A percentile compares a stretch with the other conserved stretches of the same genome.
Evolutionary conservation across 2,888 invertebrate species (phyloP).

Genomic region (Cheilosia vulpina): DNA sequence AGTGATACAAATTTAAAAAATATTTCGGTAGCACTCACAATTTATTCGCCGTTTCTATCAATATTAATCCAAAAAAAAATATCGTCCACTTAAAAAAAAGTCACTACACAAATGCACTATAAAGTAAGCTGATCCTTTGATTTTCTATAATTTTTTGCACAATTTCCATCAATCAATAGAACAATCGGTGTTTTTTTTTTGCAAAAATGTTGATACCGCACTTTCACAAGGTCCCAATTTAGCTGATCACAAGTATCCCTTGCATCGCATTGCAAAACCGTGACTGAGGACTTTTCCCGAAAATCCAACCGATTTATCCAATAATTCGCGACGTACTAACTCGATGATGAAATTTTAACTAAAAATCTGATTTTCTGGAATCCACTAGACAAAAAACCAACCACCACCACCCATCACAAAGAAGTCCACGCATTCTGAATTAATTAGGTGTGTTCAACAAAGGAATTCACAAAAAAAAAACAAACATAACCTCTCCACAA

Average conservation of each 20-base stretch:
- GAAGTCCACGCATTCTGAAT: slow-evolving; percentile 79
- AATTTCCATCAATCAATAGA: background rate
- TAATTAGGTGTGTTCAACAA: slow-evolving; percentile 80
- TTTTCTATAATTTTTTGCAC: background rate
- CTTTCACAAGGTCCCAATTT: slow-evolving; percentile 19
- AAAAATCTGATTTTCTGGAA: slow-evolving; percentile 58
- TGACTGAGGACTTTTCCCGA: slow-evolving; percentile 64
- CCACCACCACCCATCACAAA: slow-evolving; percentile 48
- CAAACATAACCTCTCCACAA: background rate
- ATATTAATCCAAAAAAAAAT: slow-evolving; percentile 28
- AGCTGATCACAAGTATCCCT: slow-evolving; percentile 47
- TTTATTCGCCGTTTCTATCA: background rate
- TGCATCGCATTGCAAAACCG: slow-evolving; percentile 39
- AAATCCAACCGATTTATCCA: slow-evolving; percentile 75
- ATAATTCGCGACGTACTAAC: slow-evolving; percentile 73
- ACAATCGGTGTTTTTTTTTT: background rate
- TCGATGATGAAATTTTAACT: slow-evolving; percentile 51
- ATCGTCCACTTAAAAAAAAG: background rate
- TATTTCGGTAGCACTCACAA: background rate
- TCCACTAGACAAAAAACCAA: slow-evolving; percentile 7
- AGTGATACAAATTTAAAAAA: no score
- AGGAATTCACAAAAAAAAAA: slow-evolving; percentile 32
- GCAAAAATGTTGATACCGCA: slow-evolving; percentile 23
- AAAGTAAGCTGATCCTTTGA: slow-evolving; percentile 14
- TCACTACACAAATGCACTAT: slow-evolving; percentile 6